Base-by-base conservation (phyloP, 2,113 vertebrate species). In the Oceanites oceanicus region DNA sequence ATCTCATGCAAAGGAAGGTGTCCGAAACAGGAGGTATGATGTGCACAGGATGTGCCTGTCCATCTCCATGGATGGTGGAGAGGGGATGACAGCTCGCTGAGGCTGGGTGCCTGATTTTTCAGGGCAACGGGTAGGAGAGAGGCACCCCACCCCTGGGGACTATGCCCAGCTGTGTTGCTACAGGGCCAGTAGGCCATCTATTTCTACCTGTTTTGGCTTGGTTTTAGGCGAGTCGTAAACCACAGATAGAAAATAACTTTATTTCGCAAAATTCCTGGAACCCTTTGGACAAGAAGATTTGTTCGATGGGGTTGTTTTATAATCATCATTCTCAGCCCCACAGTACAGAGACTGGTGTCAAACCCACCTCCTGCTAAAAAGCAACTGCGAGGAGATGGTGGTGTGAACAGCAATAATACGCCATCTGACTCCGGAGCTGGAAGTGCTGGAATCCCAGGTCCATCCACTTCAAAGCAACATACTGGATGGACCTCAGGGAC, bases 381-480 rank as follows among this genome's bases (percentile, higher is more conserved):
- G 27, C 26, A 86, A 3, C 71, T 80, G 56, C 44, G 45, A 52
- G 49, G 52, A 59, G 65, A 27, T 63, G 32, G 20, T 52, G 55
- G 21, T 67, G 32, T 47, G 67, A 59, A 29, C 25, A 47, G 22
- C 50, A 40, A 5, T 63, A 59, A 78, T 4, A 5, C 2, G 1
- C 30, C 6, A 1, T 13, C 38, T 70, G 75, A 50, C n/a, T 47
- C 15, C 0, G 0, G 18, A 67, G 26, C 34, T 59, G 58, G 22
- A 93, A 71, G 45, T 52, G 50, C 68, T 84, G 55, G 86, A 80
- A 88, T 42, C 55, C 58, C 70, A 66, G n/a, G 47, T 19, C 53
- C 40, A 15, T 40, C 36, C 52, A 9, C 36, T 75, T 74, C 88
- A 91, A 65, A 94, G n/a, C 23, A 74, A 34, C 13, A 10, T 15